Evolutionary conservation across 2,888 invertebrate species (phyloP).

Genomic region (Dascillus cervinus): DNA sequence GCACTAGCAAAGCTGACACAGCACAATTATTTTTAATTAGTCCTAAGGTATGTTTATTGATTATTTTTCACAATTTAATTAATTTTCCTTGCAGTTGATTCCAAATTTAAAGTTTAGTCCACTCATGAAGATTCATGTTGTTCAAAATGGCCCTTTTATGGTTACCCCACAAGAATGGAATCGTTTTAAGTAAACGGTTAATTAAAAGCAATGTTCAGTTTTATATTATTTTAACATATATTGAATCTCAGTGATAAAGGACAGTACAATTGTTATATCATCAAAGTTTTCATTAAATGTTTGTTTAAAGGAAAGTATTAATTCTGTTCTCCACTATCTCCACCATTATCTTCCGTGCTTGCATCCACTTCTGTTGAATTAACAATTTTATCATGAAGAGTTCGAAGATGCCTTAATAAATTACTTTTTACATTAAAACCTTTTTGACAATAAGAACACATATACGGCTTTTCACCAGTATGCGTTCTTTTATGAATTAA

Average conservation of each 20-base stretch:
- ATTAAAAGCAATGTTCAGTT: too few relatives aligned
- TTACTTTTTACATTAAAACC: constrained; percentile 75
- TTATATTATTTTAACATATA: too few relatives aligned
- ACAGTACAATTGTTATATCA: too few relatives aligned
- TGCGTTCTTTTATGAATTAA: constrained; percentile 69
- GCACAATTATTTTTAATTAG: constrained; percentile 88
- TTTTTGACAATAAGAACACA: constrained; percentile 67
- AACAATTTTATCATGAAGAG: constrained; percentile 63
- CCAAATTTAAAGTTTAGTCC: constrained; percentile 62
- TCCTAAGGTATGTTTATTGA: constrained; percentile 65
- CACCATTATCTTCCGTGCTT: too few relatives aligned
- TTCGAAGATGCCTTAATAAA: constrained; percentile 63
- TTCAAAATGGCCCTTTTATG: constrained; percentile 63
- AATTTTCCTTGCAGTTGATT: constrained; percentile 51
- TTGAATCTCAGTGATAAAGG: too few relatives aligned
- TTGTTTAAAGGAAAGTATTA: too few relatives aligned
- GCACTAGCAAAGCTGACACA: constrained; percentile 59
- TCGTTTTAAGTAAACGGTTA: too few relatives aligned
- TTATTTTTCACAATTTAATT: not conserved
- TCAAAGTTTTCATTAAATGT: too few relatives aligned
- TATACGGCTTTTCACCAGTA: constrained; percentile 65
- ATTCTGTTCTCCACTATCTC: too few relatives aligned
- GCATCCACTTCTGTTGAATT: constrained; percentile 37
- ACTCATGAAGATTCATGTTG: constrained; percentile 63
- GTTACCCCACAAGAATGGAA: constrained; percentile 39